Base-by-base conservation (phyloP, 2,888 invertebrate species). In the Polydrusus cervinus region DNA sequence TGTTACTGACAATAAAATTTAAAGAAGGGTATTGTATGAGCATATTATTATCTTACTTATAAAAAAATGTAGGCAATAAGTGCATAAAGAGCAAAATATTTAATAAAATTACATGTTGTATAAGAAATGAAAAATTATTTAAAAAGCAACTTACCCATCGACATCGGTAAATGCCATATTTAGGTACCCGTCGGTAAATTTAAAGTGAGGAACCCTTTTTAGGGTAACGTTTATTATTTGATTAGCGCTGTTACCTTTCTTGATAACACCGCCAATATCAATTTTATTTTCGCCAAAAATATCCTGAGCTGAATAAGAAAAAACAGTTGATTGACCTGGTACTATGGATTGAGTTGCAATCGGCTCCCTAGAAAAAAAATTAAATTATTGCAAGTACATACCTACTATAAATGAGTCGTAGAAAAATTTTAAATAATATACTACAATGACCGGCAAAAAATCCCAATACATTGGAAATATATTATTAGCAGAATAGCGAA, bases 91-190 rank as follows among this genome's bases (percentile, higher is more conserved):
- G 5, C 5, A 25, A 25, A 25, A 25, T 25, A 25, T 25, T 25
- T 5, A 25, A 25, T 25, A n/a, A n/a, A n/a, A 25, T 25, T 25
- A 25, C 3, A 25, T 25, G 25, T 25, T 25, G 1, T 25, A 25
- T n/a, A 25, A 25, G 25, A 25, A 25, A 25, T n/a, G n/a, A n/a
- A n/a, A 40, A 40, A n/a, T 14, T 7, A 40, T 13, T 43, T 43
- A 43, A n/a, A 43, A 43, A 34, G 5, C n/a, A 43, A 10, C 85
- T 85, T 79, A 86, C 86, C 85, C 85, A 75, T 86, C 85, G 66
- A 77, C 79, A 72, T 85, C 85, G 18, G 83, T 77, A 74, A 86
- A 86, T 9, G 83, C 86, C 78, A 84, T 80, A 79, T 86, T 86
- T 16, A 86, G 79, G 75, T 86, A 86, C 65, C 86, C 86, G 55